These are phyloP conservation scores for Loripinus fragilis DNA, from an alignment of 2,888 invertebrate genomes.

Conservation along the genomic window DNA sequence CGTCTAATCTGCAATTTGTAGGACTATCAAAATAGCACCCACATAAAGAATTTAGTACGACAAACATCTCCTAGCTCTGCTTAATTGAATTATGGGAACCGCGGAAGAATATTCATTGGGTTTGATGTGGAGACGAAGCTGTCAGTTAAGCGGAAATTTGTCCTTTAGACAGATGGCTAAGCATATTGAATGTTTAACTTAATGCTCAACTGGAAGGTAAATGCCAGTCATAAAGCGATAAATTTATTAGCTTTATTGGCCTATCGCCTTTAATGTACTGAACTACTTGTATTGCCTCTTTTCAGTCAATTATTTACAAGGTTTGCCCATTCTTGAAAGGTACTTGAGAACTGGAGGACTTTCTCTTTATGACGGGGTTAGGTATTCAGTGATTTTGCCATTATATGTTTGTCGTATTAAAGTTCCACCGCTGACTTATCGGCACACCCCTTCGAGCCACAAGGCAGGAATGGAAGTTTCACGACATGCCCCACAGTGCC, in stretches of 20 bases:
- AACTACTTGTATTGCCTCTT: no score
- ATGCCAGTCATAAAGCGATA: background rate
- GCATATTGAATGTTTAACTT: conserved; percentile 7
- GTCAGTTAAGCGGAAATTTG: background rate
- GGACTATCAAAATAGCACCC: conserved; percentile 14
- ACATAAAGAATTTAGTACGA: conserved; percentile 11
- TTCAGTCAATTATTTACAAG: no score
- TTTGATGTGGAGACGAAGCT: conserved; percentile 11
- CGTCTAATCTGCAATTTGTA: background rate
- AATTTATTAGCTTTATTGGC: background rate
- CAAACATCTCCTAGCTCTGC: conserved; percentile 27
- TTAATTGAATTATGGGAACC: conserved; percentile 44
- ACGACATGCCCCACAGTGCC: no score
- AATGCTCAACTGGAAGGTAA: background rate
- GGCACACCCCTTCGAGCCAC: no score
- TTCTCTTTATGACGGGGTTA: no score
- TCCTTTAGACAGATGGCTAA: conserved; percentile 9
- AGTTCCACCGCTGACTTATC: no score
- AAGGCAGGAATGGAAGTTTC: no score
- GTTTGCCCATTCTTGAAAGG: no score
- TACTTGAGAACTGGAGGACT: no score
- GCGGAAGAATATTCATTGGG: conserved; percentile 43
- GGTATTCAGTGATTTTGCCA: no score
- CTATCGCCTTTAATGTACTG: background rate
- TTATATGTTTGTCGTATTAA: no score